phyloP scores from a whole-genome alignment of 1,140 invertebrate genomes.

The Papilio xuthus region DNA sequence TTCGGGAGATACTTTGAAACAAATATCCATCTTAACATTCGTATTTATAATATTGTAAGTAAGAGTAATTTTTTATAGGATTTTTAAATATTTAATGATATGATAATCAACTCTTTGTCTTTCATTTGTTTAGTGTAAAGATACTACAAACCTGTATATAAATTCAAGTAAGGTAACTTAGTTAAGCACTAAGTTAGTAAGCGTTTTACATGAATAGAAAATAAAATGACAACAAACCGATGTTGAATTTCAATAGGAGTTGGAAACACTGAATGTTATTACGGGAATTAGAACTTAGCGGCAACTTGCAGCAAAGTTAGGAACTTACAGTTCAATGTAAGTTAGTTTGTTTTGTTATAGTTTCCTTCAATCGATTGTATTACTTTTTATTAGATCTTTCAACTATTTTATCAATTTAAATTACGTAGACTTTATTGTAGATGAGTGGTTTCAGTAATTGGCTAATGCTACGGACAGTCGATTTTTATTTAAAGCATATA shows the following conservation, averaged over 20 bases:
- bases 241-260: slow-evolving; percentile 20
- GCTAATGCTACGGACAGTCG: background rate
- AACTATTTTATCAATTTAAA: slow-evolving; percentile 5
- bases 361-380: slow-evolving; percentile 4
- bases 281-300: slow-evolving; percentile 18
- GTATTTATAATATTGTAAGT: too few relatives aligned
- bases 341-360: slow-evolving; percentile 26
- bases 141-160: background rate
- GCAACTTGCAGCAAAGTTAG: slow-evolving; percentile 14
- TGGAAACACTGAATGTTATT: slow-evolving; percentile 13
- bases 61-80: too few relatives aligned
- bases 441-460: background rate
- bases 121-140: too few relatives aligned
- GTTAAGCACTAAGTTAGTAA: slow-evolving; percentile 10
- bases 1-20: too few relatives aligned
- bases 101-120: too few relatives aligned
- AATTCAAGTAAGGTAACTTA: slow-evolving; percentile 13
- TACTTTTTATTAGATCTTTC: slow-evolving; percentile 1
- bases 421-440: background rate
- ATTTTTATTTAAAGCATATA: too few relatives aligned
- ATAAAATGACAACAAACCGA: slow-evolving; percentile 16
- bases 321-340: slow-evolving; percentile 25
- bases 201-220: slow-evolving; percentile 16
- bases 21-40: too few relatives aligned
- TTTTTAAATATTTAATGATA: too few relatives aligned